Evolutionary conservation across 2,113 vertebrate genomes (phyloP).

Genomic region (Ia io): DNA sequence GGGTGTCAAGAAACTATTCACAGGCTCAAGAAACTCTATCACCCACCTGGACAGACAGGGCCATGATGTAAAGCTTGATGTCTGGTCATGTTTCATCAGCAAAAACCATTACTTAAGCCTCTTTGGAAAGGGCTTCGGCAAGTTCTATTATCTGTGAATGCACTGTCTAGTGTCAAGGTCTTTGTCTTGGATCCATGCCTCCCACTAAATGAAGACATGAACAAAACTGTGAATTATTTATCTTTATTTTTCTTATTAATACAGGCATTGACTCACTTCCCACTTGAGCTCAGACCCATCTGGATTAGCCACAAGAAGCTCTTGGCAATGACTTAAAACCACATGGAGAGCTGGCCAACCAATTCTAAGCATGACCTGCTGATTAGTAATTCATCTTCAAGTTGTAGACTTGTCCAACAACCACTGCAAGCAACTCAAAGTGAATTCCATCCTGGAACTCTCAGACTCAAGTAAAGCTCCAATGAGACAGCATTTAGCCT

Average conservation of each 20-base stretch:
- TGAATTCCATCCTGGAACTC: neutral
- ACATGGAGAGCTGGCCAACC: neutral
- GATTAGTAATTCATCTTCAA: neutral
- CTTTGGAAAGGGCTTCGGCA: neutral
- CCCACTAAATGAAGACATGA: neutral
- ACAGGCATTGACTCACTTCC: neutral
- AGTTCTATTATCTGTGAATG: neutral
- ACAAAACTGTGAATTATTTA: neutral
- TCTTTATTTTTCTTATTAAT: slow-evolving; percentile 19
- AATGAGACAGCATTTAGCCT: neutral
- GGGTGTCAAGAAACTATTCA: neutral
- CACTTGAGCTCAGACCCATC: neutral
- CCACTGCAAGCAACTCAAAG: neutral
- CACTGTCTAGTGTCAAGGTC: neutral
- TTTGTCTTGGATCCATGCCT: slow-evolving; percentile 16
- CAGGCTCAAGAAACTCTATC: neutral
- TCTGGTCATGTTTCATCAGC: neutral
- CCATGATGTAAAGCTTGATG: neutral
- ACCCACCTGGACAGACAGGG: neutral
- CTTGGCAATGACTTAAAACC: slow-evolving; percentile 30
- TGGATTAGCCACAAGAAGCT: neutral
- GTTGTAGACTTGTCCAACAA: neutral
- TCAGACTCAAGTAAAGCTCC: neutral
- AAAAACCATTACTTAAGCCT: neutral
- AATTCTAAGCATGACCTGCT: neutral